Evolutionary conservation across 2,113 vertebrate genomes (phyloP), one percentile per base, ranked within the genome.

Genomic region (Pristiophorus japonicus): DNA sequence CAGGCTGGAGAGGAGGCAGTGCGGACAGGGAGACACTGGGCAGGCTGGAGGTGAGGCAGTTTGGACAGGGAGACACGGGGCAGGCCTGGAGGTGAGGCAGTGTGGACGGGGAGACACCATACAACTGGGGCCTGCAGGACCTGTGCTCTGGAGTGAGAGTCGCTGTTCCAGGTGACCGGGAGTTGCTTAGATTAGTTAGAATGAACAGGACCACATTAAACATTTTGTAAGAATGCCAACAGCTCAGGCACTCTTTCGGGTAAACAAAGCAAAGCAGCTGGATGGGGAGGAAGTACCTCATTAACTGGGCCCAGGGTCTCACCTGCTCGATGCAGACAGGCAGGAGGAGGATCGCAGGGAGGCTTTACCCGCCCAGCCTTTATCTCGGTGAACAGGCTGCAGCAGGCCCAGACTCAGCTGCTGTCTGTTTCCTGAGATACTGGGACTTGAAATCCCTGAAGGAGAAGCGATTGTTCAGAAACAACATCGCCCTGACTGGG

Each of bases 401-500:
- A 81, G 38, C 78, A 81, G 38, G 38, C 38, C 16, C 78, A 20
- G 38, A 6, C 78, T 81, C 45, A 81, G 78, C 78, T 42, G 38
- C 78, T 42, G 78, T 81, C 78, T 81, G 78, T 81, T 81, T 81
- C 78, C 78, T 81, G 78, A 45, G 78, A 81, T 81, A 81, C 16
- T 42, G 78, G 75, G 78, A 20, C n/a, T n/a, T 81, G 16, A 45
- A 81, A 81, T 81, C 38, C 38, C 78, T 20, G 38, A 81, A 42
- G 38, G 38, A 42, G 78, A 45, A 42, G 20, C 42, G 78, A 42
- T 81, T 81, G 5, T 45, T 42, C 6, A 38, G 38, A 42, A 81
- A 42, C 78, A 42, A 45, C 78, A 81, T 0, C 18, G 78, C 16
- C 38, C 22, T n/a, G n/a, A n/a, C n/a, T n/a, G n/a, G n/a, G 18